Percentiles rank a stretch among this genome's conserved stretches.
These are phyloP conservation scores for Parascotia fuliginaria DNA, from an alignment of 2,888 invertebrate species.

Conservation along the genomic window DNA sequence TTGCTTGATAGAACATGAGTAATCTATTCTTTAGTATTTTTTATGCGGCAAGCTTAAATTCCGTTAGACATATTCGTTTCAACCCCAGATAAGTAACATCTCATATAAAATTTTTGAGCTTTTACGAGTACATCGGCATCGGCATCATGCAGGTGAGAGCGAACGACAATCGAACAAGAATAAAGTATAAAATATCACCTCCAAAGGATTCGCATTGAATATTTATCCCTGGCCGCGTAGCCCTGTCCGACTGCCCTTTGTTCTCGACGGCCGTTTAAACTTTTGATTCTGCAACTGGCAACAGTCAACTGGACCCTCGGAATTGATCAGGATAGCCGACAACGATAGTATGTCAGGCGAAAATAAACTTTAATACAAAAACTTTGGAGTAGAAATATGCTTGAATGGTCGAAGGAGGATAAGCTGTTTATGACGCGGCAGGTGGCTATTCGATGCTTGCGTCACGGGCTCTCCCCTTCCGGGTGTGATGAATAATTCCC, in stretches of 20 bases:
- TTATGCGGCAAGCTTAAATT: conserved; percentile 38
- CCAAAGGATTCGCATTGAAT: conserved; percentile 85
- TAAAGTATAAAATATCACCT: conserved; percentile 82
- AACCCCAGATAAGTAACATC: conserved; percentile 43
- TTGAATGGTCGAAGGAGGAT: conserved; percentile 39
- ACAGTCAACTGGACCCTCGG: conserved; percentile 83
- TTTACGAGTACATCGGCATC: conserved; percentile 56
- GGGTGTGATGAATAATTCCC: conserved; percentile 86
- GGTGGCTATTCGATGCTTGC: conserved; percentile 83
- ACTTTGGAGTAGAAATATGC: conserved; percentile 39
- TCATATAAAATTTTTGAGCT: conserved; percentile 56
- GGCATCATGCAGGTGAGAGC: conserved; percentile 78
- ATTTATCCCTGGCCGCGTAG: conserved; percentile 77
- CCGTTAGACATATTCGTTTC: conserved; percentile 48
- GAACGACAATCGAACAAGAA: conserved; percentile 68
- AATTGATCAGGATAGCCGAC: conserved; percentile 64
- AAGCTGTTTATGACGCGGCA: conserved; percentile 54
- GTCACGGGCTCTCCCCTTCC: conserved; percentile 85
- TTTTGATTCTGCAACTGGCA: conserved; percentile 86
- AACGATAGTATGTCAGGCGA: conserved; percentile 13
- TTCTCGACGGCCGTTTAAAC: conserved; percentile 84
- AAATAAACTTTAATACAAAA: conserved; percentile 41
- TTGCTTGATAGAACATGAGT: conserved; percentile 17
- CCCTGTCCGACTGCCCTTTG: conserved; percentile 81
- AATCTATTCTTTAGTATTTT: conserved; percentile 35